Evolutionary conservation across 92 coral and sea anemone species (phyloP).

Genomic region (Zoanthus solanderi): DNA sequence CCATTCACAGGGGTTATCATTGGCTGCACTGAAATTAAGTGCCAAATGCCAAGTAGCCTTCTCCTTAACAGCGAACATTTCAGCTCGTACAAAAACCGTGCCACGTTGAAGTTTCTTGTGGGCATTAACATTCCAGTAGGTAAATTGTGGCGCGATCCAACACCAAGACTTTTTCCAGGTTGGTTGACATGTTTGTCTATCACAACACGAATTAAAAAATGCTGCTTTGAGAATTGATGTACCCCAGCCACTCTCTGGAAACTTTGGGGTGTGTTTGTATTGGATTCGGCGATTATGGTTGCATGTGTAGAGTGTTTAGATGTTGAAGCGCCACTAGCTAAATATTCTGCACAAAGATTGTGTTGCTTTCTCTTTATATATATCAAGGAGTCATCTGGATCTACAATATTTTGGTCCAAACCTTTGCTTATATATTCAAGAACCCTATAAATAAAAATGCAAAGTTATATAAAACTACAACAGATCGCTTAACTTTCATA

Average conservation of each 20-base stretch:
- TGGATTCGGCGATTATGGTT: neutral
- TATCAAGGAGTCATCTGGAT: neutral
- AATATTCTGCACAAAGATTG: neutral
- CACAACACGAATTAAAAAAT: conserved; percentile 1
- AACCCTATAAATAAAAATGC: neutral
- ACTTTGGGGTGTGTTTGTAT: neutral
- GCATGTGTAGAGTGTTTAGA: neutral
- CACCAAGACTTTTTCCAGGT: conserved; percentile 32
- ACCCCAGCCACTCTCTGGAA: conserved; percentile 31
- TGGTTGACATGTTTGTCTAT: conserved; percentile 29
- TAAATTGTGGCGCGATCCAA: neutral
- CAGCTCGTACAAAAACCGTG: too few relatives aligned
- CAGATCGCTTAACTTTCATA: neutral
- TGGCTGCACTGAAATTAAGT: too few relatives aligned
- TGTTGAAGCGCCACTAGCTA: neutral
- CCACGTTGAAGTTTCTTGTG: too few relatives aligned
- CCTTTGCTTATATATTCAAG: neutral
- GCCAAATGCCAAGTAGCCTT: too few relatives aligned
- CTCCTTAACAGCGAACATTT: too few relatives aligned
- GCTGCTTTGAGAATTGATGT: neutral
- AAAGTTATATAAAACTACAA: neutral
- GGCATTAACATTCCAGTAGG: conserved; percentile 9
- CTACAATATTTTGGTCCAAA: neutral
- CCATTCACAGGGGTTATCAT: too few relatives aligned
- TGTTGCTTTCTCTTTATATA: neutral